Evolutionary conservation across 2,888 invertebrate genomes (phyloP).

Genomic region (Stenurella melanura): DNA sequence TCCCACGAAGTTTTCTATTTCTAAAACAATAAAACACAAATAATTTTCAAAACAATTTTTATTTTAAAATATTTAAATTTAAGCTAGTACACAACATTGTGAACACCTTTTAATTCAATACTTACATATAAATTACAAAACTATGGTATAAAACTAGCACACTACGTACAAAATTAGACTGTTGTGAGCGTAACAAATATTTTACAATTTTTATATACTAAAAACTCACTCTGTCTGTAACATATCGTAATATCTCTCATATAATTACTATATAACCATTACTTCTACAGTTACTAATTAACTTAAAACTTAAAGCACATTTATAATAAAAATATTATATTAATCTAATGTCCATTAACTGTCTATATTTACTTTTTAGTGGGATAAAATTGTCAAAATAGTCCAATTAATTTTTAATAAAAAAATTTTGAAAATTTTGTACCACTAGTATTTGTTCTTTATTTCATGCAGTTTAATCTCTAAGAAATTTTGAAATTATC

Average conservation of each 20-base stretch:
- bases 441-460: neutral
- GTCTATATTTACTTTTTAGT: conserved; percentile 34
- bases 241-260: conserved; percentile 56
- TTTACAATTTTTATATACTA: conserved; percentile 62
- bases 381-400: conserved; percentile 15
- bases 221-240: conserved; percentile 63
- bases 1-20: too few relatives aligned
- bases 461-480: neutral
- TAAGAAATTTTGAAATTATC: neutral
- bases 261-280: conserved; percentile 49
- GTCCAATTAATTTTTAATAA: neutral
- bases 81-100: conserved; percentile 69
- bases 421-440: neutral
- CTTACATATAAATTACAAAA: conserved; percentile 74
- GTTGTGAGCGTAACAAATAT: conserved; percentile 71
- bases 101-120: conserved; percentile 66
- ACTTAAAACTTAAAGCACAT: conserved; percentile 43
- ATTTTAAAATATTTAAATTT: conserved; percentile 68
- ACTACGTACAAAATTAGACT: conserved; percentile 76
- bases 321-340: conserved; percentile 23
- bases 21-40: neutral
- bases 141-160: conserved; percentile 77
- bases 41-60: conserved; percentile 63
- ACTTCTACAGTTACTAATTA: conserved; percentile 21
- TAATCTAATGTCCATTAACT: neutral